Evolutionary conservation across 2,113 vertebrate genomes (phyloP).

Genomic region (Sorex araneus): DNA sequence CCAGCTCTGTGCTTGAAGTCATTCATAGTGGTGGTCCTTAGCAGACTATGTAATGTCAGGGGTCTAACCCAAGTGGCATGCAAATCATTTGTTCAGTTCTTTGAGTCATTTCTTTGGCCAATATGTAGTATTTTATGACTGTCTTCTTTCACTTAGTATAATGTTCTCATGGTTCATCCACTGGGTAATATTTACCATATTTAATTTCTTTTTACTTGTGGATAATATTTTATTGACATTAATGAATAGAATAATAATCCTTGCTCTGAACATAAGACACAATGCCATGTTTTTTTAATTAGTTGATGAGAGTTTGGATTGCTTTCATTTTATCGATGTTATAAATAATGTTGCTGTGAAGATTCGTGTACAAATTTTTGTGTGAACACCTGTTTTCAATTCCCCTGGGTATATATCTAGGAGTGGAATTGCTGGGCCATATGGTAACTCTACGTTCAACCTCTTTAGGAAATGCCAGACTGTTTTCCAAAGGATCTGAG

Average conservation of each 20-base stretch:
- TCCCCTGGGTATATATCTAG: conserved; percentile 42
- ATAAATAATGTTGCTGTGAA: conserved; percentile 61
- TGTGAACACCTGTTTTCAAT: conserved; percentile 21
- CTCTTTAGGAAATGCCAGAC: conserved; percentile 55
- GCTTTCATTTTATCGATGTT: conserved; percentile 41
- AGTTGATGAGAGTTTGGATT: conserved; percentile 46
- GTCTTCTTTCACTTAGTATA: conserved; percentile 33
- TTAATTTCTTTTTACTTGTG: conserved; percentile 55
- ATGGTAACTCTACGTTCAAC: conserved; percentile 51
- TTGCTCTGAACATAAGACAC: neutral
- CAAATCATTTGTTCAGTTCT: too few species aligned
- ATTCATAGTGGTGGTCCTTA: too few species aligned
- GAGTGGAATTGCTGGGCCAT: conserved; percentile 46
- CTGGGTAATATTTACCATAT: neutral
- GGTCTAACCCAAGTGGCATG: too few species aligned
- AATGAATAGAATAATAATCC: conserved; percentile 22
- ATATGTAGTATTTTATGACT: conserved; percentile 38
- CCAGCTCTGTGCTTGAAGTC: too few species aligned
- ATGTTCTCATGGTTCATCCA: conserved; percentile 8
- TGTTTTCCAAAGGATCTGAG: conserved; percentile 56
- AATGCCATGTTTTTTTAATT: neutral
- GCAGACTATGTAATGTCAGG: too few species aligned
- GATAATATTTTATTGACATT: conserved; percentile 35
- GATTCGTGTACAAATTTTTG: conserved; percentile 55
- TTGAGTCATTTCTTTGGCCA: neutral